These are phyloP conservation scores for Bovichtus diacanthus DNA, from an alignment of 2,797 vertebrate species.

Conservation along the genomic window DNA sequence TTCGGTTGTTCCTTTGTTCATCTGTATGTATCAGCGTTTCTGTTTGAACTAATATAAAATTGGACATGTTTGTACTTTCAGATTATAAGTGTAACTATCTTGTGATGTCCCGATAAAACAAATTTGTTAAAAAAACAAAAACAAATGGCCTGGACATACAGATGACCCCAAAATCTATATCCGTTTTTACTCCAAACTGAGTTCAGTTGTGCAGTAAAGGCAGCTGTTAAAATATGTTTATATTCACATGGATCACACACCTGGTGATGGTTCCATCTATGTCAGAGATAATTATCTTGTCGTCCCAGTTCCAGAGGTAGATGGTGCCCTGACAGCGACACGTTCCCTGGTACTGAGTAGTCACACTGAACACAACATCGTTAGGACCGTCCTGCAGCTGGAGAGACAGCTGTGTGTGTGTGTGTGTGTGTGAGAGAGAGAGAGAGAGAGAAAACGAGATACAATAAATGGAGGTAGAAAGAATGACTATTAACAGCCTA, in stretches of 20 bases:
- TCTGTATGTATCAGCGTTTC: background rate
- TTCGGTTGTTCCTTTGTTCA: background rate
- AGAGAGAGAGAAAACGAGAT: background rate
- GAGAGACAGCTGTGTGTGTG: conserved; percentile 83
- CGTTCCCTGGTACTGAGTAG: conserved; percentile 98
- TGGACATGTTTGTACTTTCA: no score
- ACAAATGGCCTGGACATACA: background rate
- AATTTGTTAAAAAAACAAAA: no score
- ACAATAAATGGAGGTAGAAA: background rate
- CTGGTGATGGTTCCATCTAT: conserved; percentile 99
- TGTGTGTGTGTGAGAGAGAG: background rate
- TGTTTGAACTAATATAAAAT: background rate
- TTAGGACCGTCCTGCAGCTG: conserved; percentile 95
- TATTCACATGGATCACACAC: conserved; percentile 66
- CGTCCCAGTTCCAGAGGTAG: conserved; percentile 98
- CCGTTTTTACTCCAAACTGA: background rate
- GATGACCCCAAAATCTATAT: background rate
- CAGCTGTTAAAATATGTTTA: background rate
- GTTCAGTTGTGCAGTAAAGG: background rate
- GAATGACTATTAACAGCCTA: background rate
- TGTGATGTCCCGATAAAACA: no score
- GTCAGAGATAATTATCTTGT: conserved; percentile 97
- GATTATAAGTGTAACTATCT: no score
- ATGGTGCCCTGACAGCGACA: conserved; percentile 97
- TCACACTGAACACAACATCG: conserved; percentile 95